Evolutionary conservation across 2,888 invertebrate genomes (phyloP), one percentile per base, ranked within the genome.

Genomic region (Epinotia nisella): DNA sequence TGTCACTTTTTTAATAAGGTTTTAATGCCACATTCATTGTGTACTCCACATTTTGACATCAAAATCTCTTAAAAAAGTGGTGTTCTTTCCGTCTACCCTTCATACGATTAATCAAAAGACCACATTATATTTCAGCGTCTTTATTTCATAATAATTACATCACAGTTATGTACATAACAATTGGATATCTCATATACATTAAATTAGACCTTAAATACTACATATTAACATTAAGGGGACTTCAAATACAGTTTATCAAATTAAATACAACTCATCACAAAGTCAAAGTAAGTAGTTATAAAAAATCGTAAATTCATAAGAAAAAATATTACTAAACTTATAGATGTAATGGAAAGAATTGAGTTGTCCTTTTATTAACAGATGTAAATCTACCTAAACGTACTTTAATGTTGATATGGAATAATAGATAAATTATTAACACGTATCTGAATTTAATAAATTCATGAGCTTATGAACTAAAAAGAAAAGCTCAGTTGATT

Each of bases 91-190:
- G 7, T 15, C 13, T 11, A 4, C 15, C n/a, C 5, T 9, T 53
- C 19, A 19, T 17, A 53, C 10, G 19, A 10, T 53, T 53, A 61
- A 49, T 45, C 7, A 70, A 70, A 55, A 45, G 9, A 17, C 7
- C 13, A 11, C 21, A 70, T 13, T 24, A 61, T 24, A 24, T 17
- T 1, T 19, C 15, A 53, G 58, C 58, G 29, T 65, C 17, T 58
- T 17, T 51, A 39, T 59, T 58, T 53, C 15, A 35, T 59, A 65
- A 71, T 65, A 51, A 59, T 65, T 65, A 71, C 65, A 71, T 71
- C 71, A 71, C 71, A 71, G 59, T 71, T 71, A 71, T 71, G 17
- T 71, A 71, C 71, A 71, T 71, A 71, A 60, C 65, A 53, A 59
- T 71, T 60, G 71, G 51, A 53, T 70, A 5, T 19, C 71, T 66